These are phyloP conservation scores for Brachionus asplanchnoidis DNA, from an alignment of 1,140 invertebrate species.

Conservation along the genomic window DNA sequence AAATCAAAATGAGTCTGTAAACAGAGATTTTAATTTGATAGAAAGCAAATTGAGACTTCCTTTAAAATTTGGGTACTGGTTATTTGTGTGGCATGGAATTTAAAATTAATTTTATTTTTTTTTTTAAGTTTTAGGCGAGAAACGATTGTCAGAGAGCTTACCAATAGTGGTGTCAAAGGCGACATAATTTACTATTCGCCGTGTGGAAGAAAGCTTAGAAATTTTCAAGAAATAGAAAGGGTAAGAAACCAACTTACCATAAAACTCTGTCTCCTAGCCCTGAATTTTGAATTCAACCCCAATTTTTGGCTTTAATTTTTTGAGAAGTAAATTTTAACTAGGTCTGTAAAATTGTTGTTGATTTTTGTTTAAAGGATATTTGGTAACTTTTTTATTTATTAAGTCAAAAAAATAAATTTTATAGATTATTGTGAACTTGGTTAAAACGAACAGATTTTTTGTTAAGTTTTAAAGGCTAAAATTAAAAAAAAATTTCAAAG, in stretches of 20 bases:
- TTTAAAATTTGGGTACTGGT: not conserved
- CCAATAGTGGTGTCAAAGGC: slow-evolving; percentile 62
- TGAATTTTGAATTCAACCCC: too few relatives aligned
- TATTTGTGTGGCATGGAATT: not conserved
- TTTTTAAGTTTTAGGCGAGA: slow-evolving; percentile 71
- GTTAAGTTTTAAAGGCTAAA: too few relatives aligned
- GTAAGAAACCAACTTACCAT: slow-evolving; percentile 53
- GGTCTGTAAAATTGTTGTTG: too few relatives aligned
- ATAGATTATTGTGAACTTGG: too few relatives aligned
- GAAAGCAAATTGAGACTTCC: not conserved
- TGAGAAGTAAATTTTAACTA: not conserved
- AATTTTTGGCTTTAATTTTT: too few relatives aligned
- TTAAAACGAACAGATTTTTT: too few relatives aligned
- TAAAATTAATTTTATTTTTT: not conserved
- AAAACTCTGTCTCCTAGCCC: too few relatives aligned
- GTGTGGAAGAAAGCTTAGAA: slow-evolving; percentile 71
- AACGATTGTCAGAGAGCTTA: slow-evolving; percentile 76
- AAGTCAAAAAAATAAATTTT: too few relatives aligned
- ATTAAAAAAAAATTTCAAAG: too few relatives aligned
- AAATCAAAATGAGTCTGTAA: not conserved
- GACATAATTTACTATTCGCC: slow-evolving; percentile 79
- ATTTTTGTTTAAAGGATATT: too few relatives aligned
- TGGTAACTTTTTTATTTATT: too few relatives aligned
- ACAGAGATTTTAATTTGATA: not conserved
- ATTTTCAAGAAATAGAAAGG: slow-evolving; percentile 68